A percentile compares a stretch with the other conserved stretches of the same genome.
Evolutionary conservation across 53 echinoderm and acorn worm species (phyloP).

Genomic region (Paracentrotus lividus): DNA sequence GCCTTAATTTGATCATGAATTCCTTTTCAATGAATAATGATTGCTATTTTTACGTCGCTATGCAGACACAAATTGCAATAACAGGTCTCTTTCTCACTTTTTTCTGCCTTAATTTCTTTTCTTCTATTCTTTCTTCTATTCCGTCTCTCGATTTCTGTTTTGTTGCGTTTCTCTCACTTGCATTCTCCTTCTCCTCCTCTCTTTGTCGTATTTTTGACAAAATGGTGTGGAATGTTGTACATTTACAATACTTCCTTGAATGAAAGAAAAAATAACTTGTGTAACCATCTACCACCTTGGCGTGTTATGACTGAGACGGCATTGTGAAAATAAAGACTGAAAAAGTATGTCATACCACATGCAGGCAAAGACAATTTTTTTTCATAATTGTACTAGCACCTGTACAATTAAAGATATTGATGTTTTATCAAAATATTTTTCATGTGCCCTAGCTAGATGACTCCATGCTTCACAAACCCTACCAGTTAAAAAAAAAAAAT

Average conservation of each 20-base stretch:
- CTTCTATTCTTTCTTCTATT: background rate
- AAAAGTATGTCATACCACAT: background rate
- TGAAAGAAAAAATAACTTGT: background rate
- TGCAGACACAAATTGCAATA: background rate
- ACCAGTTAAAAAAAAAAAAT: background rate
- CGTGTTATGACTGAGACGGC: background rate
- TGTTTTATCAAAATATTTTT: background rate
- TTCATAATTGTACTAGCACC: background rate
- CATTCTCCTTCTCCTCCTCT: background rate
- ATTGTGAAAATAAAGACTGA: background rate
- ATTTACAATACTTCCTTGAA: slow-evolving; percentile 33
- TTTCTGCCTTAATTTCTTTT: background rate
- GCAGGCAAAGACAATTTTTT: background rate
- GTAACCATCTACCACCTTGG: background rate
- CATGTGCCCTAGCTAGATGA: background rate
- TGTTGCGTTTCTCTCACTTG: background rate
- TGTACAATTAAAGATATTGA: background rate
- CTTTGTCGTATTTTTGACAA: background rate
- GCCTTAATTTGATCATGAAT: slow-evolving; percentile 40
- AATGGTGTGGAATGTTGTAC: background rate
- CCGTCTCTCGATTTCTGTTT: background rate
- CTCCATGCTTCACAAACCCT: background rate
- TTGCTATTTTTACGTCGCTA: slow-evolving; percentile 8
- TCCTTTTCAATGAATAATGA: slow-evolving; percentile 32
- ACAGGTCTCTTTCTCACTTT: background rate